A percentile compares a stretch with the other conserved stretches of the same genome.
Conservation (phyloP, 2,113 vertebrate genomes). For the Anguilla rostrata region DNA sequence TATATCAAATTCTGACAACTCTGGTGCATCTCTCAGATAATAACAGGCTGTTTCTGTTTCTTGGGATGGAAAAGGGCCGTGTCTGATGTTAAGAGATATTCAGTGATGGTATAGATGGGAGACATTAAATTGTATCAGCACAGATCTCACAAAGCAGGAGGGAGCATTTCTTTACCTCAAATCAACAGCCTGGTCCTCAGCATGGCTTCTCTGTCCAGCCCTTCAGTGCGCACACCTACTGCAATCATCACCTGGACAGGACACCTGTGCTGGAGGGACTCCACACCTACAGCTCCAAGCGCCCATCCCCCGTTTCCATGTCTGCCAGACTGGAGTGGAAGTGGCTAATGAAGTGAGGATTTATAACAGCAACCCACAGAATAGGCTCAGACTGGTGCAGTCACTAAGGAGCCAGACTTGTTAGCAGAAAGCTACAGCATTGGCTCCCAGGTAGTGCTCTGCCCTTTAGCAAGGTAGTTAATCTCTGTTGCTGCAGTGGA, state of each 20-base stretch:
- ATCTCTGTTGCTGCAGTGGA: background rate
- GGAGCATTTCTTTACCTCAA: background rate
- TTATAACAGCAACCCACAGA: background rate
- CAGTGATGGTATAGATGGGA: background rate
- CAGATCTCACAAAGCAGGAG: background rate
- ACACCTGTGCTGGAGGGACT: background rate
- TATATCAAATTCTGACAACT: background rate
- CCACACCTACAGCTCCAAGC: background rate
- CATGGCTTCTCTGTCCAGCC: background rate
- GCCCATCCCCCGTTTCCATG: background rate
- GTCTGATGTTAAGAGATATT: background rate
- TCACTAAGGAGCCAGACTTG: background rate
- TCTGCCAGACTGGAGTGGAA: background rate
- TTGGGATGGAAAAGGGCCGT: background rate
- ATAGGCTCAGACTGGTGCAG: background rate
- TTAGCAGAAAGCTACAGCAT: background rate
- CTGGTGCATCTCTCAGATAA: background rate
- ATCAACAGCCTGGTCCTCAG: background rate
- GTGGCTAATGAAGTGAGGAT: background rate
- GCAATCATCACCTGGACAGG: constrained; percentile 5
- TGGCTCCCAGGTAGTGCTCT: background rate
- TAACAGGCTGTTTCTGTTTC: background rate
- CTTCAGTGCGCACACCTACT: background rate
- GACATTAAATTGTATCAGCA: background rate
- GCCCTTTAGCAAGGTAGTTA: background rate